Percentiles rank a stretch among this genome's conserved stretches.
Evolutionary conservation across 2,888 invertebrate genomes (phyloP).

Genomic region (Anticlea derivata): DNA sequence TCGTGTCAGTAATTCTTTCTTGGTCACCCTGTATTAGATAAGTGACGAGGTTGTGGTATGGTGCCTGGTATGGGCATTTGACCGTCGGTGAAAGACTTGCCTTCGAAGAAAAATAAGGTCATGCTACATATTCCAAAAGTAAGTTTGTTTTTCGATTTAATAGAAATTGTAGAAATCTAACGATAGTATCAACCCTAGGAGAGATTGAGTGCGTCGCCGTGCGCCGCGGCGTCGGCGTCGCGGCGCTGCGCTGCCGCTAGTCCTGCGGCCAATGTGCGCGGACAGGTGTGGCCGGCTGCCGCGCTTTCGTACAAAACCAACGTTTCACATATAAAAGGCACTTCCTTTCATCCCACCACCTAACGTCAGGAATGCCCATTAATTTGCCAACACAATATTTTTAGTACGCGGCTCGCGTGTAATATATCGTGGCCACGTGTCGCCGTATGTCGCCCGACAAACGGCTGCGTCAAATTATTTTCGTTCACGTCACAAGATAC

Average conservation of each 20-base stretch:
- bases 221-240: constrained; percentile 34
- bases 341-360: constrained; percentile 83
- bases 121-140: too few species aligned
- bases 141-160: too few species aligned
- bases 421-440: constrained; percentile 84
- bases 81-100: too few species aligned
- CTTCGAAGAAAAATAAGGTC: too few species aligned
- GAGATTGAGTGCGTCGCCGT: constrained; percentile 36
- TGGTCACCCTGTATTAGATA: too few species aligned
- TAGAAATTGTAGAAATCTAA: background rate
- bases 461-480: constrained; percentile 84
- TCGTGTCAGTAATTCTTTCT: too few species aligned
- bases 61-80: too few species aligned
- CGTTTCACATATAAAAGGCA: constrained; percentile 83
- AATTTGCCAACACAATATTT: constrained; percentile 85
- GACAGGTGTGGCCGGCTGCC: constrained; percentile 83
- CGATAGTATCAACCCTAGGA: constrained; percentile 49
- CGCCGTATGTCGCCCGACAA: constrained; percentile 80
- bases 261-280: constrained; percentile 58
- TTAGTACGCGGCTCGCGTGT: constrained; percentile 82
- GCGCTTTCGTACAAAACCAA: constrained; percentile 81
- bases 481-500: constrained; percentile 84
- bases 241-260: constrained; percentile 24
- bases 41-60: too few species aligned
- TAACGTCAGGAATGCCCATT: constrained; percentile 83